These are phyloP conservation scores for Thymelicus acteon DNA, from an alignment of 2,888 invertebrate genomes.

Conservation along the genomic window DNA sequence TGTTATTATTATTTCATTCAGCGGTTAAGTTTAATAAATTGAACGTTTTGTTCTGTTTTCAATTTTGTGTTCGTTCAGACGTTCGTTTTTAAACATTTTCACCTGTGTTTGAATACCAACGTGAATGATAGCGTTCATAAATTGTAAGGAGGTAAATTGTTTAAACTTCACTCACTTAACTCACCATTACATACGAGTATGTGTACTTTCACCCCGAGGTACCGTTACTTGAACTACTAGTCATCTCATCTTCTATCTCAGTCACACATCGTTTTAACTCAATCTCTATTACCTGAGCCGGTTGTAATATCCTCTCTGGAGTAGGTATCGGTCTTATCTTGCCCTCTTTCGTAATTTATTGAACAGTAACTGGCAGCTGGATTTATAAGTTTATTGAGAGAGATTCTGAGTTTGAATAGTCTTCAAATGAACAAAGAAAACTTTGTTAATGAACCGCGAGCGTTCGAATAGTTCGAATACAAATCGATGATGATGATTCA, in stretches of 20 bases:
- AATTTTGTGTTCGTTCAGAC: neutral
- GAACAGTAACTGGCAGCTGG: conserved; percentile 54
- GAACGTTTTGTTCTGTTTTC: conserved; percentile 1
- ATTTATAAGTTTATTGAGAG: conserved; percentile 64
- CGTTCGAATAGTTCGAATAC: conserved; percentile 22
- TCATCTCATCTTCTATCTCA: conserved; percentile 54
- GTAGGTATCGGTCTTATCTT: conserved; percentile 55
- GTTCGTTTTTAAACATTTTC: neutral
- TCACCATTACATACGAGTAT: conserved; percentile 38
- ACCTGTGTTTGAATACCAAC: neutral
- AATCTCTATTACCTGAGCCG: conserved; percentile 61
- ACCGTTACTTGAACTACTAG: conserved; percentile 69
- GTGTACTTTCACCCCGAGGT: conserved; percentile 76
- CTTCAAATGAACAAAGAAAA: conserved; percentile 55
- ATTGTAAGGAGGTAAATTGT: conserved; percentile 25
- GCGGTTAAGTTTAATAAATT: neutral
- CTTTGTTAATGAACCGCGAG: conserved; percentile 33
- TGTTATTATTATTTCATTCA: conserved; percentile 29
- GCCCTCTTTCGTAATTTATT: conserved; percentile 62
- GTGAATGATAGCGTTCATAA: conserved; percentile 19
- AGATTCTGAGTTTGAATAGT: conserved; percentile 53
- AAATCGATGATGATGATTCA: conserved; percentile 24
- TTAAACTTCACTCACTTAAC: conserved; percentile 33
- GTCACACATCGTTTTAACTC: conserved; percentile 51
- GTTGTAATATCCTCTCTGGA: conserved; percentile 54